Percentiles rank a stretch among this genome's conserved stretches.
Evolutionary conservation across 1,140 invertebrate genomes (phyloP).

Genomic region (Papilio polyxenes): DNA sequence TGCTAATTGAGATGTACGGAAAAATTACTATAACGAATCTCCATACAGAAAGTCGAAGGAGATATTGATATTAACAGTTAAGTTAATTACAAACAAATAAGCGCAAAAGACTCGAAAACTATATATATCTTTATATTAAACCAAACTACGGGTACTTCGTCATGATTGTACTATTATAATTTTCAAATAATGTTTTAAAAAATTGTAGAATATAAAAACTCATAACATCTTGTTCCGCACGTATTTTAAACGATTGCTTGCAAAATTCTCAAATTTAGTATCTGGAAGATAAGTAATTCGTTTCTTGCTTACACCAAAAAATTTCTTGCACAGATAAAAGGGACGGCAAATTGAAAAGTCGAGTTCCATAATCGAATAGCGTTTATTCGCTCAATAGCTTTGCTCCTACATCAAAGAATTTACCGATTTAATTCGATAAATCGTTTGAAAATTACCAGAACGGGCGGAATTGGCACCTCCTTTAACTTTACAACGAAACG

Average conservation of each 20-base stretch:
- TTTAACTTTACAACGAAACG: conserved; percentile 65
- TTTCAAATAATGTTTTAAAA: too few relatives aligned
- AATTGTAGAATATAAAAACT: too few relatives aligned
- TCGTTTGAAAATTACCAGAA: conserved; percentile 71
- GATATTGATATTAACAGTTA: too few relatives aligned
- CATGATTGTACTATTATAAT: too few relatives aligned
- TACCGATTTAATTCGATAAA: conserved; percentile 73
- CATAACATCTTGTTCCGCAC: neutral
- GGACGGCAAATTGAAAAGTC: conserved; percentile 76
- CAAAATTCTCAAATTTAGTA: neutral
- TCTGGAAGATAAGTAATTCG: conserved; percentile 43
- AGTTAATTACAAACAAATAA: too few relatives aligned
- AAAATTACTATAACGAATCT: too few relatives aligned
- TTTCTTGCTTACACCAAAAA: conserved; percentile 64
- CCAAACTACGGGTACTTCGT: too few relatives aligned
- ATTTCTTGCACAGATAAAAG: conserved; percentile 60
- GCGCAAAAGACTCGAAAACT: too few relatives aligned
- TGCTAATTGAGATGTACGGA: too few relatives aligned
- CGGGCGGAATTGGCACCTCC: conserved; percentile 67
- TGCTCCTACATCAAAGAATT: conserved; percentile 71
- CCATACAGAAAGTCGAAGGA: too few relatives aligned
- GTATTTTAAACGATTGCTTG: neutral
- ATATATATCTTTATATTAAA: too few relatives aligned
- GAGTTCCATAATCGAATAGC: conserved; percentile 75
- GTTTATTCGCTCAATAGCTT: conserved; percentile 60